Percentiles rank a stretch among this genome's conserved stretches.
These are phyloP conservation scores for Temnothorax unifasciatus DNA, from an alignment of 2,888 invertebrate genomes.

Conservation along the genomic window DNA sequence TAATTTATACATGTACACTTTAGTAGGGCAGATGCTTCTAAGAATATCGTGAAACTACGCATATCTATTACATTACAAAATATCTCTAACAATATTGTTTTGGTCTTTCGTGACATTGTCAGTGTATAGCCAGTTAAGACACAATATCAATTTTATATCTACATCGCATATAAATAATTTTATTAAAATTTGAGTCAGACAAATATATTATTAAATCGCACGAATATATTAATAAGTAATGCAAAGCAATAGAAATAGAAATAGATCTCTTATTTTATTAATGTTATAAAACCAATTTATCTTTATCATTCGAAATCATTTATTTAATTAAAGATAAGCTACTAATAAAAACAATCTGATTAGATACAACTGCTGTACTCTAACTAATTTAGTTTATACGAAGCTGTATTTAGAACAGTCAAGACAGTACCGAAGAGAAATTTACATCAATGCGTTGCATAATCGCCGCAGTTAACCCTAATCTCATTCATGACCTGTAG, in stretches of 20 bases:
- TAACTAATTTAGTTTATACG: not conserved
- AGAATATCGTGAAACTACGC: not conserved
- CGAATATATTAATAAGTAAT: not conserved
- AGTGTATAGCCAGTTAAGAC: not conserved
- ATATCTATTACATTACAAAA: not conserved
- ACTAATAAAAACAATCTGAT: not conserved
- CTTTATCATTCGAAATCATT: not conserved
- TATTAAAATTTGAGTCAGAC: not conserved
- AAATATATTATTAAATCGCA: not conserved
- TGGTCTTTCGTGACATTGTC: not conserved
- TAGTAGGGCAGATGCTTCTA: not conserved
- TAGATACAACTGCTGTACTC: not conserved
- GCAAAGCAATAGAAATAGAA: not conserved
- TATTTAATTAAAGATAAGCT: not conserved
- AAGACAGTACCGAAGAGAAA: conserved; percentile 12
- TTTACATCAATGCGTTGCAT: conserved; percentile 51
- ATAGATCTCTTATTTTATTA: not conserved
- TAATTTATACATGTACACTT: conserved; percentile 19
- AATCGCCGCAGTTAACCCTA: conserved; percentile 53
- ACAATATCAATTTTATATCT: not conserved
- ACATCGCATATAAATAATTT: not conserved
- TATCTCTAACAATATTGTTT: not conserved
- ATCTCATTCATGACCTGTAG: conserved; percentile 51
- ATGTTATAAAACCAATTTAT: not conserved
- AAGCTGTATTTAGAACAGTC: not conserved